These are phyloP conservation scores for Festucalex cinctus DNA, from an alignment of 2,113 vertebrate genomes.

Conservation along the genomic window DNA sequence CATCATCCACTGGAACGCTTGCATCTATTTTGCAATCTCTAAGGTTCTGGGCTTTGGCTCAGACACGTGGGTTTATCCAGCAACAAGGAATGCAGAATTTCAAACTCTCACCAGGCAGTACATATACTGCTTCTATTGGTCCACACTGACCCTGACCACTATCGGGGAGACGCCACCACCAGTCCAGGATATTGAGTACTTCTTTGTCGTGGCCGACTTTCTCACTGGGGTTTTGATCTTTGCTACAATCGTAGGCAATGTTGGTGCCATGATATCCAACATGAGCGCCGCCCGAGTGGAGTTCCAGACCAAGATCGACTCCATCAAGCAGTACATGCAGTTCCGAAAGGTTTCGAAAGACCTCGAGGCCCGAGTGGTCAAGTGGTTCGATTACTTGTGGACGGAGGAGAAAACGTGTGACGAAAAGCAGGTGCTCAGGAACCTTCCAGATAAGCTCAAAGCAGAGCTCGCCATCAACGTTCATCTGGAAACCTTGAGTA, in stretches of 20 bases:
- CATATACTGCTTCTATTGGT: slow-evolving; percentile 67
- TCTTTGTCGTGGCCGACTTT: slow-evolving; percentile 63
- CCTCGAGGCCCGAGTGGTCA: slow-evolving; percentile 58
- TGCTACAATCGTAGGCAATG: slow-evolving; percentile 67
- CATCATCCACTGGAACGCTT: slow-evolving; percentile 92
- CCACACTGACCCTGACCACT: slow-evolving; percentile 63
- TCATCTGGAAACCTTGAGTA: slow-evolving; percentile 59
- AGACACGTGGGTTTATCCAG: slow-evolving; percentile 88
- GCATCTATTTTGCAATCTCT: slow-evolving; percentile 86
- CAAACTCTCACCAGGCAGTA: slow-evolving; percentile 70
- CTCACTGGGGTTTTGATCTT: slow-evolving; percentile 68
- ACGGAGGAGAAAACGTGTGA: slow-evolving; percentile 64
- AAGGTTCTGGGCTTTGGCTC: slow-evolving; percentile 84
- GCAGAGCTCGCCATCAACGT: slow-evolving; percentile 69
- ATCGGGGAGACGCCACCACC: slow-evolving; percentile 67
- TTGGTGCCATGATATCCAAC: slow-evolving; percentile 70
- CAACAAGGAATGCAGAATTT: slow-evolving; percentile 60
- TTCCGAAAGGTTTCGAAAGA: slow-evolving; percentile 66
- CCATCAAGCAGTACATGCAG: slow-evolving; percentile 68
- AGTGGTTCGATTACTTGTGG: slow-evolving; percentile 71
- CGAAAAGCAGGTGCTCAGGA: slow-evolving; percentile 63
- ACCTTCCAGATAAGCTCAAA: slow-evolving; percentile 66
- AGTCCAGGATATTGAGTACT: slow-evolving; percentile 60
- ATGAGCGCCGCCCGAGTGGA: slow-evolving; percentile 59
- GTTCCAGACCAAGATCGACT: slow-evolving; percentile 67